These are phyloP conservation scores for Rhinoptilus africanus DNA, from an alignment of 2,113 vertebrate genomes.

Conservation along the genomic window DNA sequence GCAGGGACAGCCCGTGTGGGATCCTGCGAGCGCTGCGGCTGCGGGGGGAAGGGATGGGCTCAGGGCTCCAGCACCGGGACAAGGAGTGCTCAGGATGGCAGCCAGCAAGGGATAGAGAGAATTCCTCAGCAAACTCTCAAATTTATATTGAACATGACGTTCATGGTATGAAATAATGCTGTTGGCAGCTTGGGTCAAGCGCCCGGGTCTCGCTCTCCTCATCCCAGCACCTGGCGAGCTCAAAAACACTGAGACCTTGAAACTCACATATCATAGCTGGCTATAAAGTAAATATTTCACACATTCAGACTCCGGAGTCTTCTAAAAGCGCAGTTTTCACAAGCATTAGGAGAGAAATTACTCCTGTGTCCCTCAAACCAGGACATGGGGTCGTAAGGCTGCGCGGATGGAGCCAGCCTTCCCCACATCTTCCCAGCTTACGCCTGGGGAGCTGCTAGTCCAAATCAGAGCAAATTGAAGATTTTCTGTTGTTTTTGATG, in stretches of 20 bases:
- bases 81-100: not conserved
- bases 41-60: not conserved
- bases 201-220: not conserved
- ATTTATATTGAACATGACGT: not conserved
- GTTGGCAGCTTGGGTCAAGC: not conserved
- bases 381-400: not conserved
- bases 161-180: not conserved
- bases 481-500: constrained; percentile 14
- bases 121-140: not conserved
- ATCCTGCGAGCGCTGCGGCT: not conserved
- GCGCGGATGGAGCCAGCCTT: not conserved
- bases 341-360: not conserved
- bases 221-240: not conserved
- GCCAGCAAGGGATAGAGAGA: not conserved
- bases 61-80: too few species aligned
- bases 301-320: not conserved
- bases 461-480: not conserved
- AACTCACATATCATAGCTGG: not conserved
- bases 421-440: not conserved
- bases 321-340: not conserved
- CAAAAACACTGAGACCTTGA: not conserved
- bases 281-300: not conserved
- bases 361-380: not conserved
- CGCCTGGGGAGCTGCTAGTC: not conserved
- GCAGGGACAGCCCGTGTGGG: not conserved